Conservation (phyloP, 2,797 vertebrate genomes). For the Micromesistius poutassou region DNA sequence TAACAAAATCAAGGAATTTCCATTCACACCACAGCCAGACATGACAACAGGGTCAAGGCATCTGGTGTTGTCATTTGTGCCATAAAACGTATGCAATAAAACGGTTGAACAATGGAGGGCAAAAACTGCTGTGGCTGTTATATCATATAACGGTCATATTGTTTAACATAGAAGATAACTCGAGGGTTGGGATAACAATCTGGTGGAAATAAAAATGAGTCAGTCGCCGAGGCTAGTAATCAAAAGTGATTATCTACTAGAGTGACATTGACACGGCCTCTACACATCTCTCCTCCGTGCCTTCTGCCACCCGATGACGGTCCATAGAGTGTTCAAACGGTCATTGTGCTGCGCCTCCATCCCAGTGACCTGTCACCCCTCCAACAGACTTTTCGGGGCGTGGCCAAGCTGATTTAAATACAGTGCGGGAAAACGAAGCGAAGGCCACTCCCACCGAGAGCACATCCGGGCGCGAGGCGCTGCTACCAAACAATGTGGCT, state of each 20-base stretch:
- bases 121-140: background rate
- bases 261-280: background rate
- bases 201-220: background rate
- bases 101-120: background rate
- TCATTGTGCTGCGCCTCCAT: slow-evolving; percentile 35
- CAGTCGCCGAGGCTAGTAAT: background rate
- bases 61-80: background rate
- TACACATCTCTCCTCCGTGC: background rate
- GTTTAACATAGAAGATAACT: background rate
- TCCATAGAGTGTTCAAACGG: background rate
- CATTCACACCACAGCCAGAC: background rate
- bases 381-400: slow-evolving; percentile 51
- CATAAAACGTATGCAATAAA: background rate
- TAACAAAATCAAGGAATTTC: background rate
- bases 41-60: background rate
- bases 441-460: slow-evolving; percentile 64
- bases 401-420: slow-evolving; percentile 71
- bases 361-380: slow-evolving; percentile 40
- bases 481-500: slow-evolving; percentile 71
- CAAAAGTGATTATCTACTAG: background rate
- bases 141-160: background rate
- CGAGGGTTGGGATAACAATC: background rate
- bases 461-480: slow-evolving; percentile 73
- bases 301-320: background rate
- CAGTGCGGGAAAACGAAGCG: slow-evolving; percentile 70